Evolutionary conservation across 2,113 vertebrate genomes (phyloP).

Genomic region (Corythaeola cristata): DNA sequence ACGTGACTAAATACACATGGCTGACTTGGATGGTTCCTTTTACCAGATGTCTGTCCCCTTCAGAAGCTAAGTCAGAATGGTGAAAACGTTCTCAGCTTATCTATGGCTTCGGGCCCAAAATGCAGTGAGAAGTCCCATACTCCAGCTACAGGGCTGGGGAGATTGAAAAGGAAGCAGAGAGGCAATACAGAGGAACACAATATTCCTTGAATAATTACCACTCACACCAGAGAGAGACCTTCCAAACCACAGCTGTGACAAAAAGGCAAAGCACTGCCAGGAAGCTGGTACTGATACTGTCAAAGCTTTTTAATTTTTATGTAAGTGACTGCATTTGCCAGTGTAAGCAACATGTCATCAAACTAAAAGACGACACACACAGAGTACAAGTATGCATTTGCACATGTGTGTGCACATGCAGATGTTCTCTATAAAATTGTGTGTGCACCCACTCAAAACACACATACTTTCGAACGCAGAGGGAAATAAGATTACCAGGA

Average conservation of each 20-base stretch:
- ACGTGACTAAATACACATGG: background rate
- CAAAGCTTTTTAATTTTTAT: background rate
- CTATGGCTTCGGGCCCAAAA: background rate
- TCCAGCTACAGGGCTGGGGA: background rate
- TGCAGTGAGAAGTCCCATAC: background rate
- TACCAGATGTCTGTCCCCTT: conserved; percentile 12
- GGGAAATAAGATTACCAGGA: conserved; percentile 54
- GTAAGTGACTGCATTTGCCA: background rate
- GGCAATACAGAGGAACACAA: background rate
- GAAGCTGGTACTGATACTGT: background rate
- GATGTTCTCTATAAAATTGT: background rate
- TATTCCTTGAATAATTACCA: background rate
- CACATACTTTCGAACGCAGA: background rate
- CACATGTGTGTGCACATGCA: background rate
- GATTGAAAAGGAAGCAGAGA: background rate
- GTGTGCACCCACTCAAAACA: background rate
- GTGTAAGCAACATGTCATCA: background rate
- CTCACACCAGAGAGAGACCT: background rate
- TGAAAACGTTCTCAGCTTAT: background rate
- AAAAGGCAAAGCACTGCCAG: background rate
- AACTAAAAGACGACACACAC: background rate
- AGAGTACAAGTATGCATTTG: background rate
- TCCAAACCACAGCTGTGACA: conserved; percentile 19
- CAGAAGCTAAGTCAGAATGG: background rate
- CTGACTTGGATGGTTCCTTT: background rate